Evolutionary conservation across 2,888 invertebrate genomes (phyloP).

Genomic region (Trissolcus japonicus): DNA sequence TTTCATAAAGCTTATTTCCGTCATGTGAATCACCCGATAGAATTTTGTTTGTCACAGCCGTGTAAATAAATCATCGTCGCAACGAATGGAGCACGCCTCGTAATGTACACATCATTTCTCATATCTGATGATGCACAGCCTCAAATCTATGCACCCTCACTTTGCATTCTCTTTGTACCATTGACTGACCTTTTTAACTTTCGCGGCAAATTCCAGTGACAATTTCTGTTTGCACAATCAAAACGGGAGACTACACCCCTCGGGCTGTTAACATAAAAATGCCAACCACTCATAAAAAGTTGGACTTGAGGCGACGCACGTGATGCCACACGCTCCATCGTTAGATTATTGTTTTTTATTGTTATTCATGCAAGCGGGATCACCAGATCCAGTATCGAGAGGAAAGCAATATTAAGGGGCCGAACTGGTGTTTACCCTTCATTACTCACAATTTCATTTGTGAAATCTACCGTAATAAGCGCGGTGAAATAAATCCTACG

Average conservation of each 20-base stretch:
- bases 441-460: conserved; percentile 23
- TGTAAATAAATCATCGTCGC: conserved; percentile 38
- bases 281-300: conserved; percentile 65
- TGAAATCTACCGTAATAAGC: conserved; percentile 27
- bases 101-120: conserved; percentile 54
- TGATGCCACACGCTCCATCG: conserved; percentile 55
- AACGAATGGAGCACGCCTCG: conserved; percentile 32
- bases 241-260: conserved; percentile 42
- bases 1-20: neutral
- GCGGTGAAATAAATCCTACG: conserved; percentile 6
- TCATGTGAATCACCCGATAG: conserved; percentile 34
- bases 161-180: conserved; percentile 57
- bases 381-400: conserved; percentile 33
- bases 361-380: conserved; percentile 68
- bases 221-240: conserved; percentile 63
- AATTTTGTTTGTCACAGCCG: conserved; percentile 26
- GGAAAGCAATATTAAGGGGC: conserved; percentile 61
- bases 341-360: conserved; percentile 67
- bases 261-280: conserved; percentile 73
- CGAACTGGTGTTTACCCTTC: conserved; percentile 45
- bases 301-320: conserved; percentile 35
- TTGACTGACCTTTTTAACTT: conserved; percentile 58
- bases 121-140: conserved; percentile 55
- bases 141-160: conserved; percentile 61
- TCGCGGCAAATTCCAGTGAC: conserved; percentile 68